Base-by-base conservation (phyloP, 2,888 invertebrate species). In the Amblyteles armatorius region DNA sequence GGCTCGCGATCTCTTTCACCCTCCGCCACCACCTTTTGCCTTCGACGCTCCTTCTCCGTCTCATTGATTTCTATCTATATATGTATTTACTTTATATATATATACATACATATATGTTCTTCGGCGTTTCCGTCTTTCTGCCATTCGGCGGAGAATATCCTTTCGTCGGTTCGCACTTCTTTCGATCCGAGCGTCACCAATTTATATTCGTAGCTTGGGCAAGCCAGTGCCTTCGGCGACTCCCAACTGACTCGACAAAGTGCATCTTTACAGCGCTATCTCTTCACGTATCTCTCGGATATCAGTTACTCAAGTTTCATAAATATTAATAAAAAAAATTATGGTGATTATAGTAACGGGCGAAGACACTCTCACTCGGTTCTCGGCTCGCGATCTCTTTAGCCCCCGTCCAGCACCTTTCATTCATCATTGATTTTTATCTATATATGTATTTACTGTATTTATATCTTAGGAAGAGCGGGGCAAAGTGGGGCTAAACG, bases 301-400 rank as follows among this genome's bases (percentile, higher is more conserved):
- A 48, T 44, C 13, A 60, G 60, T 69, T 69, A 69, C 16, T 29
- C 33, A 16, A 16, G 48, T 63, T n/a, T 74, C 63, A 63, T 63
- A 29, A 19, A 74, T 74, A 63, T 63, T 74, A 26, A 44, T 4
- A n/a, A 44, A 5, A 33, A 33, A 7, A 33, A 6, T 33, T 7
- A 33, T 33, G 33, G 33, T 33, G 5, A 7, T 33, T 33, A 33
- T 6, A 6, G 7, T 6, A 33, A 33, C 33, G 33, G 88, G 89
- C 89, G 87, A 89, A 89, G 88, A 87, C 87, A 79, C 86, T 79
- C 40, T 68, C 68, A 57, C 68, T 73, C 69, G 33, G 50, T 40
- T 78, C 36, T 36, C 16, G 55, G 33, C 55, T 74, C 63, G 80
- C 79, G 55, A 77, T 84, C 84, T 81, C 77, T 78, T 73, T 69